Evolutionary conservation across 2,113 vertebrate species (phyloP).

Genomic region (Echinops telfairi): DNA sequence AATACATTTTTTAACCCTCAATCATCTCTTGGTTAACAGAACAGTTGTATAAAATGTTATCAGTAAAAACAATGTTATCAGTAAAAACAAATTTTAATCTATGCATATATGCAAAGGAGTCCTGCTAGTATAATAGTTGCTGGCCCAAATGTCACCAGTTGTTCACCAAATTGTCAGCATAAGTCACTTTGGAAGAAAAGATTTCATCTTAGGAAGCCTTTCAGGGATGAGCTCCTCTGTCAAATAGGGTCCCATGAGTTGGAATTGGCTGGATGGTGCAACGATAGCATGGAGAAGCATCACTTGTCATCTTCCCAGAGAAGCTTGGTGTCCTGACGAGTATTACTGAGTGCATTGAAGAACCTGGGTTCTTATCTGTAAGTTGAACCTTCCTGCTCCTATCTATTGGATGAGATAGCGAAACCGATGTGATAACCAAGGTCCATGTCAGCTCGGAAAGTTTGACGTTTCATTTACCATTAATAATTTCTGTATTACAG

Average conservation of each 20-base stretch:
- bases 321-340: not conserved
- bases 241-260: not conserved
- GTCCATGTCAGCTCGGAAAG: not conserved
- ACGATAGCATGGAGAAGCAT: not conserved
- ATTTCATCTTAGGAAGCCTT: no score
- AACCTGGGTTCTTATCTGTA: not conserved
- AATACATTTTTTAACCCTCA: not conserved
- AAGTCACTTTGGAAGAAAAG: no score
- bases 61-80: no score
- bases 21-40: not conserved
- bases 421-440: not conserved
- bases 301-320: not conserved
- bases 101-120: not conserved
- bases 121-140: no score
- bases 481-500: not conserved
- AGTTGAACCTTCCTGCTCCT: not conserved
- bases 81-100: no score
- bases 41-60: constrained; percentile 14
- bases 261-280: not conserved
- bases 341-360: no score
- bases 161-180: no score
- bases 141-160: no score
- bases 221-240: not conserved
- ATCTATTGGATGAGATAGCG: not conserved
- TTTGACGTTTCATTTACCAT: not conserved